Evolutionary conservation across 1,140 invertebrate species (phyloP), one percentile per base, ranked within the genome.

Genomic region (Trypoxylus dichotomus): DNA sequence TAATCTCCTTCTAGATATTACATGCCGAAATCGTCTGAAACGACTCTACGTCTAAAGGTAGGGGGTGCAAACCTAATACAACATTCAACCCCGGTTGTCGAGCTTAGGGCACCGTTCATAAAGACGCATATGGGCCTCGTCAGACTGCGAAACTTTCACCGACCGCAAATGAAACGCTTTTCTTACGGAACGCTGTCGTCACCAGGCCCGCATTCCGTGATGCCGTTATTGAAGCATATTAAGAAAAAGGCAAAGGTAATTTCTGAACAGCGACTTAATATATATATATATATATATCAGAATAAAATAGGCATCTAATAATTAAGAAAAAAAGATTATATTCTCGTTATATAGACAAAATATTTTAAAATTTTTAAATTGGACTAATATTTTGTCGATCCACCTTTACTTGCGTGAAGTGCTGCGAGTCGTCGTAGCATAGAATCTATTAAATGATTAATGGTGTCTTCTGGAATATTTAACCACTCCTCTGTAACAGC

Each of bases 81-180:
- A 87, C 98, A 99, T 86, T 99, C 97, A 41, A 99, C 96, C 1
- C 98, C 98, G 0, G 96, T 98, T 0, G 94, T 99, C 7, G 97
- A 99, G 85, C 87, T 99, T 13, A 90, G 96, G 15, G 92, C 93
- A 54, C 97, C 97, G 2, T 99, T 99, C 87, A 95, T 99, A 79
- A 98, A 97, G 78, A 98, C 97, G 0, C 93, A 97, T 84, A 94
- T 98, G 92, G 93, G 93, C 58, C 90, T 90, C 13, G 91, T 93
- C 84, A 92, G 97, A 80, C 87, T 99, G 24, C 88, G 98, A 5
- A 94, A 95, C 79, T 99, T 99, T 89, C 98, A 99, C 86, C 91
- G 98, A 1, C 95, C 95, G 0, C 92, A 96, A 0, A 86, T 99
- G 78, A 95, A 96, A 86, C 92, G 94, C 76, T 97, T 93, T 81